These are phyloP conservation scores for Tigriopus japonicus DNA, from an alignment of 1,140 invertebrate species.

Conservation along the genomic window DNA sequence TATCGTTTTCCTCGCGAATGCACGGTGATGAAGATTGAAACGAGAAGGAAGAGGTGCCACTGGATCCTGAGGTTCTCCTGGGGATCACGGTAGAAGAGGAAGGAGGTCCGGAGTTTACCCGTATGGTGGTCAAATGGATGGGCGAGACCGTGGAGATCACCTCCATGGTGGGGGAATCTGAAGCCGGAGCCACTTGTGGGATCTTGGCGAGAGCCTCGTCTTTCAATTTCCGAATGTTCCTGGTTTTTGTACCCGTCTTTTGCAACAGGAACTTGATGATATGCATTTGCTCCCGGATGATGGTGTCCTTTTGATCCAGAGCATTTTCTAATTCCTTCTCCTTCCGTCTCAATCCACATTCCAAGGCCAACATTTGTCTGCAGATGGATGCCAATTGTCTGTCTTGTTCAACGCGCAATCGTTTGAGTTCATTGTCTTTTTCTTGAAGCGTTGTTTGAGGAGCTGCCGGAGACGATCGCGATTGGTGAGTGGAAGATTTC, in stretches of 20 bases:
- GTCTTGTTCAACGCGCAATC: neutral
- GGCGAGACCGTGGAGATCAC: too few relatives aligned
- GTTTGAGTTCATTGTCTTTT: neutral
- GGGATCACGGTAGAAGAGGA: neutral
- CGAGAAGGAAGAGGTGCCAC: neutral
- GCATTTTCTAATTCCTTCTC: neutral
- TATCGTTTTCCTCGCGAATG: neutral
- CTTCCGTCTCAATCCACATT: neutral
- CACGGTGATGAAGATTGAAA: neutral
- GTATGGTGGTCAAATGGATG: too few relatives aligned
- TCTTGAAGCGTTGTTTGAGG: too few relatives aligned
- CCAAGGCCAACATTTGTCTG: slow-evolving; percentile 4
- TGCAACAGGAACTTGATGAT: slow-evolving; percentile 1
- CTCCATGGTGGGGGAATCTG: neutral
- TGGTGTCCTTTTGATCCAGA: neutral
- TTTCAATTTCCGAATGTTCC: neutral
- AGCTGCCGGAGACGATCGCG: too few relatives aligned
- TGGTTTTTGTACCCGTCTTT: neutral
- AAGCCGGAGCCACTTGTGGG: neutral
- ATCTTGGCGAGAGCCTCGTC: slow-evolving; percentile 6
- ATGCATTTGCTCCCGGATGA: slow-evolving; percentile 8
- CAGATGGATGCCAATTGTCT: neutral
- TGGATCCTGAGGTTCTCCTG: neutral
- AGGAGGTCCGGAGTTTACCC: too few relatives aligned
- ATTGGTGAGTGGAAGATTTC: too few relatives aligned